A percentile compares a stretch with the other conserved stretches of the same genome.
phyloP scores from a whole-genome alignment of 2,888 invertebrate species.

The Macrosiphum euphorbiae region DNA sequence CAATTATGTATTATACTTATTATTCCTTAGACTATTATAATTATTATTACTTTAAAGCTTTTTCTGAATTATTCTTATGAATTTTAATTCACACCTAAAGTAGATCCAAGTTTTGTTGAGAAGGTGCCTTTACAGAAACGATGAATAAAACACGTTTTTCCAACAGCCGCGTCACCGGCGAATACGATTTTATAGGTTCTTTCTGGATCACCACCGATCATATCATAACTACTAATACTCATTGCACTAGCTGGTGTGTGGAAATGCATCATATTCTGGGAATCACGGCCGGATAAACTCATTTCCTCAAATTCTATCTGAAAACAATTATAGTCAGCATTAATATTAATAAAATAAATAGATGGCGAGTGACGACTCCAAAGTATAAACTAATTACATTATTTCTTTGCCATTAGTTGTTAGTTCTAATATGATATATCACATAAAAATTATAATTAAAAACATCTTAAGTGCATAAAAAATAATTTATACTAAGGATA shows the following conservation, averaged over 20 bases:
- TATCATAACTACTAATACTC: conserved; percentile 66
- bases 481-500: not conserved
- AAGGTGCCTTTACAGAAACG: conserved; percentile 75
- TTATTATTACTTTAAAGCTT: not conserved
- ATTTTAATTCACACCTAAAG: conserved; percentile 71
- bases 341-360: not conserved
- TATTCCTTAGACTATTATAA: not conserved
- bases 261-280: conserved; percentile 16
- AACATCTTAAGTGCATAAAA: not conserved
- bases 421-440: not conserved
- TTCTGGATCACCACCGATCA: conserved; percentile 71
- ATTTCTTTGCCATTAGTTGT: not conserved
- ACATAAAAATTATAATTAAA: not conserved
- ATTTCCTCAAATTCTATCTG: conserved; percentile 61
- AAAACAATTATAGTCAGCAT: conserved; percentile 12
- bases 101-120: conserved; percentile 73
- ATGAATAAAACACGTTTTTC: conserved; percentile 76
- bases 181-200: conserved; percentile 76
- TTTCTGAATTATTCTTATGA: not conserved
- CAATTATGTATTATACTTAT: not conserved
- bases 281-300: conserved; percentile 54
- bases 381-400: not conserved
- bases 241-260: conserved; percentile 45
- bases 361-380: not conserved
- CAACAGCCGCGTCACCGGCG: conserved; percentile 76